These are phyloP conservation scores for Atlantisia rogersi DNA, from an alignment of 2,113 vertebrate genomes.

Conservation along the genomic window DNA sequence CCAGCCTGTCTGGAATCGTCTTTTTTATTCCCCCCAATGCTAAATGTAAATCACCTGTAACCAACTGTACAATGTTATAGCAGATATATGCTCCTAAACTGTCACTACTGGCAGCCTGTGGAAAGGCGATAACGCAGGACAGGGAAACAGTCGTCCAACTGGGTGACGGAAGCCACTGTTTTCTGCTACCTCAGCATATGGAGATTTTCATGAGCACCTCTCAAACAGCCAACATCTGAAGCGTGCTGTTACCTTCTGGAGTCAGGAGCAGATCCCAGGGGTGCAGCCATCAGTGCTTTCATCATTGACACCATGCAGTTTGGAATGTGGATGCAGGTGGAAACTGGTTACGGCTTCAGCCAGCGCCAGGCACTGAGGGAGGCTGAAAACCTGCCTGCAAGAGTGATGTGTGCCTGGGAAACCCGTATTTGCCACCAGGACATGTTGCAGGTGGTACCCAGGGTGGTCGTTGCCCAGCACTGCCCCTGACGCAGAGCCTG, in stretches of 20 bases:
- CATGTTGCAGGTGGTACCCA: not conserved
- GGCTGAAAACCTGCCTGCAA: not conserved
- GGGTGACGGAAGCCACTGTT: not conserved
- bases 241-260: not conserved
- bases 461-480: not conserved
- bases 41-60: not conserved
- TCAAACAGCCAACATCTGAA: not conserved
- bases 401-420: not conserved
- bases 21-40: not conserved
- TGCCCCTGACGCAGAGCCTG: not conserved
- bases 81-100: not conserved
- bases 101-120: not conserved
- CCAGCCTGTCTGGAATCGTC: not conserved
- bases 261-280: not conserved
- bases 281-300: not conserved
- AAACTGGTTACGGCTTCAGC: not conserved
- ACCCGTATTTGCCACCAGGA: not conserved
- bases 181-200: not conserved
- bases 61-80: not conserved
- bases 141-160: not conserved
- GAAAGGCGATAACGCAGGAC: not conserved
- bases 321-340: accelerated
- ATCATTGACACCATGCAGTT: not conserved
- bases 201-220: not conserved
- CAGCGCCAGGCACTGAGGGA: accelerated